Evolutionary conservation across 2,888 invertebrate genomes (phyloP), one percentile per base, ranked within the genome.

Genomic region (Petrolisthes cinctipes): DNA sequence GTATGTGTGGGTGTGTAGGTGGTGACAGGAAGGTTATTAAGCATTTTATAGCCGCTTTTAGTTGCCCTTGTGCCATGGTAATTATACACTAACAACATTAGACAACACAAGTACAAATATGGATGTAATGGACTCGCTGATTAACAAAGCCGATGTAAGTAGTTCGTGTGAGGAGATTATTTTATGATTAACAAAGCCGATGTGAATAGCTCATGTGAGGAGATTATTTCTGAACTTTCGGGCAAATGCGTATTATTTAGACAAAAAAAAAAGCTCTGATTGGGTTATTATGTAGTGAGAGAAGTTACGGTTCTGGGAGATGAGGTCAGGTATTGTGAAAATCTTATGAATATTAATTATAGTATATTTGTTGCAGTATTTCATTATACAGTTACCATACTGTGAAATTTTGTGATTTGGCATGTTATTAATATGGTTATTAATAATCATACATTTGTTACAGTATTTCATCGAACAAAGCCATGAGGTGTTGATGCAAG

Each of bases 141-240:
- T 89, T 23, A 87, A 87, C 68, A 89, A 89, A 76, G 89, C 89
- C 53, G 89, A 89, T 82, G 89, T 89, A 82, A 89, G 89, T 89
- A 37, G 5, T n/a, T 1, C 37, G 2, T 37, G 37, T 2, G 37
- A 37, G 37, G 37, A 37, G 37, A 1, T 37, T 37, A 37, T 37
- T 37, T 37, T 37, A 37, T 37, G 37, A 37, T 37, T 37, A 37
- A 37, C 37, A 37, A 37, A 37, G 37, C 37, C 37, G 37, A 37
- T 37, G 37, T 37, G 2, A 37, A 2, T 37, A 37, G 37, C 37
- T 37, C 37, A 2, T 37, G 37, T 37, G 37, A 37, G 37, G 37
- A 37, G 37, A 37, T 37, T 37, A 37, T 37, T 37, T 37, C 2
- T 37, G 37, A 37, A 37, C 37, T 37, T 37, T 37, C 37, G 37